These are phyloP conservation scores for Isotomurus palustris DNA, from an alignment of 2,888 invertebrate species.

Conservation along the genomic window DNA sequence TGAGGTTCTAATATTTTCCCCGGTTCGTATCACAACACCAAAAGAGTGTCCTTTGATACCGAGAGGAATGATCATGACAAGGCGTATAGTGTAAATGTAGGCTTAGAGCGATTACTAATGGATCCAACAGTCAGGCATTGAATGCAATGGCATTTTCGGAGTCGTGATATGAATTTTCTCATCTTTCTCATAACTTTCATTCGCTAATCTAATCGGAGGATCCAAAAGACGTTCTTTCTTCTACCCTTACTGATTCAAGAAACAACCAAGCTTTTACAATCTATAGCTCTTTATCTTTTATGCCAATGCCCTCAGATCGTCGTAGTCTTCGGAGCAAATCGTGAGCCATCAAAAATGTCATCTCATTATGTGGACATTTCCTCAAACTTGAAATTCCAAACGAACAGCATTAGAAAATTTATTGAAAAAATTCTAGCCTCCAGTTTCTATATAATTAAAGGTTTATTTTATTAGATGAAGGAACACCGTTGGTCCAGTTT, in stretches of 20 bases:
- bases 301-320: too few species aligned
- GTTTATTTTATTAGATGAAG: too few species aligned
- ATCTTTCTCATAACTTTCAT: constrained; percentile 1
- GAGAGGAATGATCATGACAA: constrained; percentile 5
- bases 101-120: constrained; percentile 1
- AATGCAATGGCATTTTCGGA: not conserved
- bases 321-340: too few species aligned
- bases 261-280: not conserved
- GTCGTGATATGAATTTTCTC: constrained; percentile 3
- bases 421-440: not conserved
- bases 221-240: not conserved
- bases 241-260: not conserved
- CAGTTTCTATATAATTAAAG: not conserved
- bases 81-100: too few species aligned
- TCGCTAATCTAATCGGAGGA: not conserved
- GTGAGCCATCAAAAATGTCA: too few species aligned
- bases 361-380: too few species aligned
- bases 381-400: too few species aligned
- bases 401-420: too few species aligned
- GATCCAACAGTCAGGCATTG: not conserved
- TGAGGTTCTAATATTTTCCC: too few species aligned
- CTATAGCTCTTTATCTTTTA: too few species aligned
- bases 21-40: too few species aligned
- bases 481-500: not conserved
- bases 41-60: too few species aligned